Base-by-base conservation (phyloP, 2,888 invertebrate species). In the Escarpia spicata region DNA sequence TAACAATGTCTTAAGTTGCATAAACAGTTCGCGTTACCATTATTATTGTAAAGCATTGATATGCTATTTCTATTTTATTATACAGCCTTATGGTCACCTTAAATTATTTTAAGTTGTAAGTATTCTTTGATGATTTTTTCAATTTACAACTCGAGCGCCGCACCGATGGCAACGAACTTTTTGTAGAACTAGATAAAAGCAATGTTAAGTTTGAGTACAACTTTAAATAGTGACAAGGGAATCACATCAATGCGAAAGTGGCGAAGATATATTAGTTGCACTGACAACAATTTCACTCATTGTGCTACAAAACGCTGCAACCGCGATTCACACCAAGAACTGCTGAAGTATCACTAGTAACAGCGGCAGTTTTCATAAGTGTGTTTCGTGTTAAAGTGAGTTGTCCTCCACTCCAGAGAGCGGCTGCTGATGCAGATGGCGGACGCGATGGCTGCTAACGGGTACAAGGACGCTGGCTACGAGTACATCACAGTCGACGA, bases 401-500 rank as follows among this genome's bases (percentile, higher is more conserved):
- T n/a, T 75, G 75, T 75, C 2, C 19, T 26, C 15, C 75, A 6
- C n/a, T 75, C 75, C 60, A 94, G 94, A 52, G 94, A 94, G 90
- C 52, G 92, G 43, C 92, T 94, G 90, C 92, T 94, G 37, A 93
- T 58, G 91, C 58, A 90, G 26, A 93, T 91, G 92, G 94, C 94
- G 2, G 94, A 94, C 91, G 91, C 58, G 19, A 93, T 94, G 93
- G 94, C 92, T 4, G 90, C 90, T 19, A 93, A 94, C 15, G 94
- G 94, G 6, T 94, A 94, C 92, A 92, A 90, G 52, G 92, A 93
- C 3, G 94, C 92, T 4, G 94, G 94, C 19, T 94, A 94, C 44
- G 92, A 93, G 90, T 94, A 94, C 92, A 92, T 94, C 43, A 93
- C 92, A 2, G 92, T 94, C n/a, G 94, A 94, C 90, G 94, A 94